Evolutionary conservation across 2,888 invertebrate genomes (phyloP).

Genomic region (Allygus modestus): DNA sequence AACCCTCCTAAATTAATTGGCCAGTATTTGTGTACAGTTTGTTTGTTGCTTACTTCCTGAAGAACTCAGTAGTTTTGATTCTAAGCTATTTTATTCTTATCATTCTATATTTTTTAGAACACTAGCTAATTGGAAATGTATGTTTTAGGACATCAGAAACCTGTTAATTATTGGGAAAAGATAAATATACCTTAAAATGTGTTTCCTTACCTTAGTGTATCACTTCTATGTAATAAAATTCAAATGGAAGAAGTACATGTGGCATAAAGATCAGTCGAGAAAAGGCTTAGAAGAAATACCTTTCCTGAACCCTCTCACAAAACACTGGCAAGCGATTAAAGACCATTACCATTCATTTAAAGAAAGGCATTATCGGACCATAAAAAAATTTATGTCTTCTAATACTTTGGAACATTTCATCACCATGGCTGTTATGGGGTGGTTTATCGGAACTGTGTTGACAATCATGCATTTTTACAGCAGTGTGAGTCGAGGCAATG

Average conservation of each 20-base stretch:
- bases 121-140: neutral
- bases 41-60: too few relatives aligned
- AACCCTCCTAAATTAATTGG: too few relatives aligned
- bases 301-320: neutral
- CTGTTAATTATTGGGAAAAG: neutral
- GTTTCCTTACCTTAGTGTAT: constrained; percentile 19
- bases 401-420: constrained; percentile 80
- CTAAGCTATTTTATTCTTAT: too few relatives aligned
- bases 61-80: too few relatives aligned
- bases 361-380: neutral
- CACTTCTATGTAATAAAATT: constrained; percentile 15
- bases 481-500: neutral
- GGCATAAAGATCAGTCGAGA: constrained; percentile 4
- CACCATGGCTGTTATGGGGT: constrained; percentile 81
- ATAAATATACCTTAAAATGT: neutral
- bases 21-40: too few relatives aligned
- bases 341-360: constrained; percentile 1
- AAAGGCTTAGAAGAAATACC: neutral
- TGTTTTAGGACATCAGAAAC: neutral
- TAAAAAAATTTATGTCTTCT: constrained; percentile 70
- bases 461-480: constrained; percentile 16
- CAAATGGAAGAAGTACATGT: constrained; percentile 17
- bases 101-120: too few relatives aligned
- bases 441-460: constrained; percentile 73
- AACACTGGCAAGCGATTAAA: neutral